These are phyloP conservation scores for Hyperoplus immaculatus DNA, from an alignment of 2,797 vertebrate genomes.

Conservation along the genomic window DNA sequence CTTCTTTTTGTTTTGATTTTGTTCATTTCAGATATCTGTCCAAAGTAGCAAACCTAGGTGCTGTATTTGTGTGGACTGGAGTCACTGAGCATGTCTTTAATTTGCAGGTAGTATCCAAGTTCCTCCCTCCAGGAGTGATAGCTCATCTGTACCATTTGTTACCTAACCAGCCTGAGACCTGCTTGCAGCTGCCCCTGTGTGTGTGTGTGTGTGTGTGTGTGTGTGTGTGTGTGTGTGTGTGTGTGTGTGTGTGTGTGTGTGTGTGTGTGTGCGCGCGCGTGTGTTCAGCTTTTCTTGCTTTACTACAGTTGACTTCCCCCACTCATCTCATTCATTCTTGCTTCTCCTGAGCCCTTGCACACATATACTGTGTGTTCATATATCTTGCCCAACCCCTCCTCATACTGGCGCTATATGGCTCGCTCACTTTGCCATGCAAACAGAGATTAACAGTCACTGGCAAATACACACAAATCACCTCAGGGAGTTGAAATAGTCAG, in stretches of 20 bases:
- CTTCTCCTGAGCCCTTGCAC: constrained; percentile 47
- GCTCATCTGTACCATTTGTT: constrained; percentile 79
- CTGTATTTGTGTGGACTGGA: constrained; percentile 62
- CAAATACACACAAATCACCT: constrained; percentile 59
- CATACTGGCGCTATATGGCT: constrained; percentile 1
- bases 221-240: constrained; percentile 1
- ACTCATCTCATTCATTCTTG: constrained; percentile 61
- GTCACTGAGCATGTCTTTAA: constrained; percentile 79
- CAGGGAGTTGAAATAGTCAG: constrained; percentile 62
- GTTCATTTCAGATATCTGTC: constrained; percentile 33
- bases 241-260: too few relatives aligned
- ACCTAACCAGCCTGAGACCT: constrained; percentile 81
- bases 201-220: constrained; percentile 25
- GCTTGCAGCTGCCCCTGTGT: constrained; percentile 60
- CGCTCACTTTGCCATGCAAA: background rate
- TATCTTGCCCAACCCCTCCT: constrained; percentile 18
- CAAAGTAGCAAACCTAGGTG: constrained; percentile 33
- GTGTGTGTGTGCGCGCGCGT: too few relatives aligned
- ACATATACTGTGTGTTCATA: constrained; percentile 12
- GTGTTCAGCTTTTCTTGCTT: constrained; percentile 58
- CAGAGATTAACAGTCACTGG: constrained; percentile 32
- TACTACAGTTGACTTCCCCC: constrained; percentile 62
- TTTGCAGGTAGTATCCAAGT: constrained; percentile 79
- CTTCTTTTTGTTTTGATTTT: background rate
- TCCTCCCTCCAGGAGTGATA: constrained; percentile 77